These are phyloP conservation scores for Rattus rattus DNA, from an alignment of 2,113 vertebrate genomes.

Conservation along the genomic window DNA sequence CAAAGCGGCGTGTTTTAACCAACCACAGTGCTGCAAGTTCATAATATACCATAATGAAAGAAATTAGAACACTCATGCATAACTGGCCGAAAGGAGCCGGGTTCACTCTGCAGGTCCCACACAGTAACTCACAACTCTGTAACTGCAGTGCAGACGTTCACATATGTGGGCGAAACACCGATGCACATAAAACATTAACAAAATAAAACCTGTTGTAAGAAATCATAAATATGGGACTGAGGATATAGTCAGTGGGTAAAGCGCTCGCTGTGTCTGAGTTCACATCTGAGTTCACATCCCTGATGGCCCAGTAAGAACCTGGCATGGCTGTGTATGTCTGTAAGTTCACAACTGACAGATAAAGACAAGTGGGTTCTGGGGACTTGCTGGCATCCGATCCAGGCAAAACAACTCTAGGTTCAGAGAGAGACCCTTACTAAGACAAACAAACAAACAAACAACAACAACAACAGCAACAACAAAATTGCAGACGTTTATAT, in stretches of 20 bases:
- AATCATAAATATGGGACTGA: not conserved
- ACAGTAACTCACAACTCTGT: not conserved
- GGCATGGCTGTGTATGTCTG: not conserved
- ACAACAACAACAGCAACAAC: not conserved
- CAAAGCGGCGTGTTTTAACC: not conserved
- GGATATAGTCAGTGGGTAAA: not conserved
- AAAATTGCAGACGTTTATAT: not conserved
- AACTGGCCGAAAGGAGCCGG: not conserved
- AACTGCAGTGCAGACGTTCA: not conserved
- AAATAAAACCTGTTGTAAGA: not conserved
- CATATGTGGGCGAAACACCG: not conserved
- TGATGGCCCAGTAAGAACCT: not conserved
- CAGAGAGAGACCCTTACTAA: not conserved
- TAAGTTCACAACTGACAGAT: not conserved
- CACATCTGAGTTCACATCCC: not conserved
- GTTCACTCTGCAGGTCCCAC: not conserved
- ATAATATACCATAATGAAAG: not conserved
- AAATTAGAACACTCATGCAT: not conserved
- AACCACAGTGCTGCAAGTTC: not conserved
- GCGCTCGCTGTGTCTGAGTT: not conserved
- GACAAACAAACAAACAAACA: not conserved
- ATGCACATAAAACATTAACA: not conserved
- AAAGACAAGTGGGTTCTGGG: not conserved
- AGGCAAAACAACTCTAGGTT: not conserved
- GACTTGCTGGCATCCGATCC: not conserved